Evolutionary conservation across 2,888 invertebrate species (phyloP).

Genomic region (Andrena marginata): DNA sequence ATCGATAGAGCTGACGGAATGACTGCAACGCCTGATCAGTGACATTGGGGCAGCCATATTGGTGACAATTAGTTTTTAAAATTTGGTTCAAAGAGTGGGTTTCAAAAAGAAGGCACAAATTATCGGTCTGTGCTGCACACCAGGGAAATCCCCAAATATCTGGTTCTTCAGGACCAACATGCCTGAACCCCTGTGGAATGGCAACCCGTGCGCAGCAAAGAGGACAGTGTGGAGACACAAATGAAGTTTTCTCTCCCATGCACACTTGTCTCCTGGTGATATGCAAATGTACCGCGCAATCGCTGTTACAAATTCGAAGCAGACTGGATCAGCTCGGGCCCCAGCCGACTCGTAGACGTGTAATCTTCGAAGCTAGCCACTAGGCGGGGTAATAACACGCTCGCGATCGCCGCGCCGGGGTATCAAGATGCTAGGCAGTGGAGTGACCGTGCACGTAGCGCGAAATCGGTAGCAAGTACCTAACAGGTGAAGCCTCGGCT

Average conservation of each 20-base stretch:
- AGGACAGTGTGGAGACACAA: constrained; percentile 24
- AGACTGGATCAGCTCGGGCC: constrained; percentile 58
- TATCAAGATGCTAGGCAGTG: constrained; percentile 70
- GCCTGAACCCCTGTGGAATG: background rate
- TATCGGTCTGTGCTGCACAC: too few relatives aligned
- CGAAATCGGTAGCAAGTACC: constrained; percentile 63
- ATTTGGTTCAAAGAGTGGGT: background rate
- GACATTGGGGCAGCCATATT: background rate
- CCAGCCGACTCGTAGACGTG: constrained; percentile 78
- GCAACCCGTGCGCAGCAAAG: background rate
- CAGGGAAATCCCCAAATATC: background rate
- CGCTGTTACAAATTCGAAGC: constrained; percentile 70
- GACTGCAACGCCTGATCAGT: background rate
- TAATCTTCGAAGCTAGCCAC: constrained; percentile 85
- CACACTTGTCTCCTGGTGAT: constrained; percentile 59
- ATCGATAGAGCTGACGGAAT: background rate
- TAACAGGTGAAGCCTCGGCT: constrained; percentile 52
- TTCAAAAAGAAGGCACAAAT: too few relatives aligned
- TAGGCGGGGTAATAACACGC: constrained; percentile 85
- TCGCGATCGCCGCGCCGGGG: constrained; percentile 77
- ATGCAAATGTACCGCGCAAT: constrained; percentile 67
- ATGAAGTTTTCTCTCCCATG: constrained; percentile 44
- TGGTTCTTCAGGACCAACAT: background rate
- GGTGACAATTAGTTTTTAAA: background rate
- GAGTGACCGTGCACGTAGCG: constrained; percentile 58